These are phyloP conservation scores for Macquaria ambigua DNA, from an alignment of 2,113 vertebrate species.

Conservation along the genomic window DNA sequence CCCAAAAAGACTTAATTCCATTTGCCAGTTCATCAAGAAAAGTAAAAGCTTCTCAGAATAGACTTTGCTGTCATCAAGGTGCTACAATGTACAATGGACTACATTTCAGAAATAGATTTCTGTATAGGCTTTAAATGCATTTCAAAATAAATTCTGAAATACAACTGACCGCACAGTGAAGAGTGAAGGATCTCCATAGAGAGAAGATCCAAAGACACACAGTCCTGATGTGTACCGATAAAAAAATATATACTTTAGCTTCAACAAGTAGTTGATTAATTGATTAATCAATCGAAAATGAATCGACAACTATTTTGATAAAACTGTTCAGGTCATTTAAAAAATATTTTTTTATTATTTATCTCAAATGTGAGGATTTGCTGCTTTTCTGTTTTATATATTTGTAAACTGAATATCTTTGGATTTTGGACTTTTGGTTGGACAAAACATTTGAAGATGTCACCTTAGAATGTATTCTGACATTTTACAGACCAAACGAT, in stretches of 20 bases:
- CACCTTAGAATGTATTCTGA: neutral
- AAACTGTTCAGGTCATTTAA: too few species aligned
- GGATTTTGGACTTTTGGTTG: neutral
- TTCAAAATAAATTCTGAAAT: neutral
- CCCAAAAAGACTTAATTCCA: neutral
- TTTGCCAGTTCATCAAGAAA: neutral
- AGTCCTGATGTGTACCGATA: neutral
- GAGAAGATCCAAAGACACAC: neutral
- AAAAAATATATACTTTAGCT: neutral
- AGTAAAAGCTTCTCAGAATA: neutral
- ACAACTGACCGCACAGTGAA: neutral
- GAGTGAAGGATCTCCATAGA: neutral
- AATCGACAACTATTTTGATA: neutral
- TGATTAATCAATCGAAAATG: neutral
- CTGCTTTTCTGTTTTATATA: neutral
- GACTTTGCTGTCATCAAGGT: neutral
- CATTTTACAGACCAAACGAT: neutral
- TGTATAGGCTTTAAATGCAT: neutral
- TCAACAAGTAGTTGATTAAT: neutral
- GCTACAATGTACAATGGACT: neutral
- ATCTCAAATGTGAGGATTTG: neutral
- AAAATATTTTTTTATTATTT: too few species aligned
- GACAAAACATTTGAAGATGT: neutral
- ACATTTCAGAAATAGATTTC: too few species aligned
- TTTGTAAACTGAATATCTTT: neutral